Percentiles rank a stretch among this genome's conserved stretches.
Conservation (phyloP, 2,797 vertebrate species). For the Gambelia wislizenii region DNA sequence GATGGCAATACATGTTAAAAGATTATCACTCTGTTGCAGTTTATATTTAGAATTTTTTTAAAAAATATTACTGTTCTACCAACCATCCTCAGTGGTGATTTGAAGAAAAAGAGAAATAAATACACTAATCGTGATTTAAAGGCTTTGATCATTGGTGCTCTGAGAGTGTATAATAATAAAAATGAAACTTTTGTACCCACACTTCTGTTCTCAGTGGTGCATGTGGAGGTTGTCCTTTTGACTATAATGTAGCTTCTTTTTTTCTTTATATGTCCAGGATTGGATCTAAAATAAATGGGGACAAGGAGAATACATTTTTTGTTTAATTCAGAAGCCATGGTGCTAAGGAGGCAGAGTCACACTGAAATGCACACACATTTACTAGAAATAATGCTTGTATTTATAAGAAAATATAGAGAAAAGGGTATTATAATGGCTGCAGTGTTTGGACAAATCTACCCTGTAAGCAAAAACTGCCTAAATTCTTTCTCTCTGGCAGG, state of each 20-base stretch:
- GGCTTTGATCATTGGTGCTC: conserved; percentile 1
- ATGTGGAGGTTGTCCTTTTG: background rate
- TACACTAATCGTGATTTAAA: conserved; percentile 9
- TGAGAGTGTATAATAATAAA: conserved; percentile 1
- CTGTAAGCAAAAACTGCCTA: conserved; percentile 38
- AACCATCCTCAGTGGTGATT: conserved; percentile 6
- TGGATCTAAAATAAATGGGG: background rate
- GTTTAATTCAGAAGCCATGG: background rate
- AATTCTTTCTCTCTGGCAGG: conserved; percentile 48
- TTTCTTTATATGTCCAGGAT: background rate
- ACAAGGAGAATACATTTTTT: background rate
- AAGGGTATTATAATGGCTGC: background rate
- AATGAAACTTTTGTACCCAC: background rate
- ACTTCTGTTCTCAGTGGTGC: background rate
- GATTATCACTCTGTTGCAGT: background rate
- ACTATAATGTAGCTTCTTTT: background rate
- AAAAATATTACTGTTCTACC: background rate
- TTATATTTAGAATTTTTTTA: conserved; percentile 1
- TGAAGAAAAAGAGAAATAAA: background rate
- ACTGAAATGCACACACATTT: conserved; percentile 20
- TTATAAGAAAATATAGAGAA: conserved; percentile 15
- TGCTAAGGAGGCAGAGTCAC: conserved; percentile 24
- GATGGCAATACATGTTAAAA: background rate
- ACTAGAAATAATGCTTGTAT: conserved; percentile 26
- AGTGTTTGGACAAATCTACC: conserved; percentile 23